phyloP scores from a whole-genome alignment of 1,140 invertebrate genomes.

The Schlechtendalia chinensis region DNA sequence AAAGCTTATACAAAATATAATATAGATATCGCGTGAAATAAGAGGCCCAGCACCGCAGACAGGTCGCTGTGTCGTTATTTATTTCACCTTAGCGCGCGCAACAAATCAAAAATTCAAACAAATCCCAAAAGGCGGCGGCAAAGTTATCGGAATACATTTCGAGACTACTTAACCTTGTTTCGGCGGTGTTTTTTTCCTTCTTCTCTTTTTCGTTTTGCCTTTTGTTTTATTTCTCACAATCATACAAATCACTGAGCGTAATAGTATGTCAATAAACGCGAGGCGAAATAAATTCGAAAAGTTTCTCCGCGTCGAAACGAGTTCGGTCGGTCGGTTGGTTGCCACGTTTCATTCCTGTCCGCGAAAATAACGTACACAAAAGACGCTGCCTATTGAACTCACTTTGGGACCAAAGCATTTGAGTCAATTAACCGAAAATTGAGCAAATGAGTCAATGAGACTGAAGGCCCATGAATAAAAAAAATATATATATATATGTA shows the following conservation, averaged over 20 bases:
- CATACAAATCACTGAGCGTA: slow-evolving; percentile 3
- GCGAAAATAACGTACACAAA: too few species aligned
- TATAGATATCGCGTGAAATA: not conserved
- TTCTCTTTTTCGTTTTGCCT: not conserved
- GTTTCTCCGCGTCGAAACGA: not conserved
- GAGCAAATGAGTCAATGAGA: too few species aligned
- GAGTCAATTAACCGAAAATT: too few species aligned
- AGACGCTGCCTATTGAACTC: too few species aligned
- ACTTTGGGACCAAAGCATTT: too few species aligned
- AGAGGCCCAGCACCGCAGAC: not conserved
- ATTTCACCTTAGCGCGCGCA: not conserved
- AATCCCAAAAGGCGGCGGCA: not conserved
- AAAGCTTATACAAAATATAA: not conserved
- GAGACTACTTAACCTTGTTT: not conserved
- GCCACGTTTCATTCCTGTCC: not conserved
- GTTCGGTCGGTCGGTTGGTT: too few species aligned
- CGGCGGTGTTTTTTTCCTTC: too few species aligned
- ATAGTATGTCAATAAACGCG: not conserved
- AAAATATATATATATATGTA: too few species aligned
- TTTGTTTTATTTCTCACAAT: not conserved
- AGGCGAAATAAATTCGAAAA: slow-evolving; percentile 15
- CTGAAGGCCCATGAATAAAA: too few species aligned
- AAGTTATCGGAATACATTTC: slow-evolving; percentile 18
- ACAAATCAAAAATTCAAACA: slow-evolving; percentile 31
- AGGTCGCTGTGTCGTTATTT: not conserved